Evolutionary conservation across 2,888 invertebrate genomes (phyloP).

Genomic region (Coelinius sp.): DNA sequence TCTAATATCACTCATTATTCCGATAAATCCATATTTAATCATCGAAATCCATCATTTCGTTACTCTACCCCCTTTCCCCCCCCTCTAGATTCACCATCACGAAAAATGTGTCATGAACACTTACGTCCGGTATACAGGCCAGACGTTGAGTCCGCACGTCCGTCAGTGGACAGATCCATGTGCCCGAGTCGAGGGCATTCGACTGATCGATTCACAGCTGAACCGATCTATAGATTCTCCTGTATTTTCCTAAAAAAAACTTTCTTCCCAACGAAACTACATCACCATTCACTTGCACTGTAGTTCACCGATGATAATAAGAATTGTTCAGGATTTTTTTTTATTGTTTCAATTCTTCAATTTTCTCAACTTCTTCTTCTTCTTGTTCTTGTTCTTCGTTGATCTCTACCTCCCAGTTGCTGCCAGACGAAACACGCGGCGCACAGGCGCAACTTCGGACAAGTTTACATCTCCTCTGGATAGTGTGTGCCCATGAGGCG

Average conservation of each 20-base stretch:
- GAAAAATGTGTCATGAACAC: background rate
- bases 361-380: background rate
- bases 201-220: slow-evolving; percentile 4
- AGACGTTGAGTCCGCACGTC: slow-evolving; percentile 18
- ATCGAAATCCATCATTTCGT: background rate
- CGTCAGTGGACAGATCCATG: slow-evolving; percentile 34
- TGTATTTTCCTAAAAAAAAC: background rate
- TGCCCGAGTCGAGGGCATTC: slow-evolving; percentile 20
- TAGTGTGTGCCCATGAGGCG: slow-evolving; percentile 17
- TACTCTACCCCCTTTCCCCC: background rate
- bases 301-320: slow-evolving; percentile 15
- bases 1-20: no score
- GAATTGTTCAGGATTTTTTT: background rate
- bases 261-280: slow-evolving; percentile 2
- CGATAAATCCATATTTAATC: no score
- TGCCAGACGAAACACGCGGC: background rate
- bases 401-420: background rate
- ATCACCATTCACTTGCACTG: slow-evolving; percentile 23
- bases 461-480: slow-evolving; percentile 27
- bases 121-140: slow-evolving; percentile 30
- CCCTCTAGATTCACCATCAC: background rate
- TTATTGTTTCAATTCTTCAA: background rate
- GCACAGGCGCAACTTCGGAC: slow-evolving; percentile 18
- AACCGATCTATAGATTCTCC: slow-evolving; percentile 18
- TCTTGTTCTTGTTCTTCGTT: background rate